phyloP scores from a whole-genome alignment of 2,113 vertebrate species.

The Eulacestoma nigropectus region DNA sequence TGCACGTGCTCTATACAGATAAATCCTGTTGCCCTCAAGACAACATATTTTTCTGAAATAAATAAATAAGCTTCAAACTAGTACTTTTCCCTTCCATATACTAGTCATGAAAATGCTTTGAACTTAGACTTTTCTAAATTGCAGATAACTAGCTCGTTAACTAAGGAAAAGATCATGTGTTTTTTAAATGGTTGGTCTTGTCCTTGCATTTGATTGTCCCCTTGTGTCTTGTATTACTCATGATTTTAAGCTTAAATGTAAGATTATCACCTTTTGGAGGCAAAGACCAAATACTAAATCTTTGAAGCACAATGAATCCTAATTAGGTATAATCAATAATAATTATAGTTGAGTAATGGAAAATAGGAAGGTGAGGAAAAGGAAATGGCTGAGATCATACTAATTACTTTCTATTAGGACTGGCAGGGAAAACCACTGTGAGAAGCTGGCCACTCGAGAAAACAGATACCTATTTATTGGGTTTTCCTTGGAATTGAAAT shows the following conservation, averaged over 20 bases:
- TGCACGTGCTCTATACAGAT: rapidly evolving
- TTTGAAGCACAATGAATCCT: constrained; percentile 44
- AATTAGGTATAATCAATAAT: constrained; percentile 42
- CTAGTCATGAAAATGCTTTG: not conserved
- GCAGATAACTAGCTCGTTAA: not conserved
- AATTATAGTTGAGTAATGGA: constrained; percentile 44
- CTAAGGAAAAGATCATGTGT: not conserved
- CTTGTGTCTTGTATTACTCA: not conserved
- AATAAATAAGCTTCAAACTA: not conserved
- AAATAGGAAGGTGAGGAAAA: constrained; percentile 50
- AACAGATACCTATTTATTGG: not conserved
- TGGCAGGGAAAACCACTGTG: not conserved
- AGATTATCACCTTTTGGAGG: not conserved
- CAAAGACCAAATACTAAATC: not conserved
- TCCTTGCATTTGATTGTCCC: not conserved
- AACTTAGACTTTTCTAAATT: not conserved
- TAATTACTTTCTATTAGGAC: not conserved
- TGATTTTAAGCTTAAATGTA: not conserved
- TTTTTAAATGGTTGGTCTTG: not conserved
- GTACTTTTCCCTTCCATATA: not conserved
- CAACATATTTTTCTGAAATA: not conserved
- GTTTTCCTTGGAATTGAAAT: not conserved
- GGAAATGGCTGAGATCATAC: constrained; percentile 4
- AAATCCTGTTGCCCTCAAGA: not conserved
- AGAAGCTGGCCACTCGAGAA: not conserved